phyloP scores from a whole-genome alignment of 2,888 invertebrate species.

The Phrixothrix hirtus region DNA sequence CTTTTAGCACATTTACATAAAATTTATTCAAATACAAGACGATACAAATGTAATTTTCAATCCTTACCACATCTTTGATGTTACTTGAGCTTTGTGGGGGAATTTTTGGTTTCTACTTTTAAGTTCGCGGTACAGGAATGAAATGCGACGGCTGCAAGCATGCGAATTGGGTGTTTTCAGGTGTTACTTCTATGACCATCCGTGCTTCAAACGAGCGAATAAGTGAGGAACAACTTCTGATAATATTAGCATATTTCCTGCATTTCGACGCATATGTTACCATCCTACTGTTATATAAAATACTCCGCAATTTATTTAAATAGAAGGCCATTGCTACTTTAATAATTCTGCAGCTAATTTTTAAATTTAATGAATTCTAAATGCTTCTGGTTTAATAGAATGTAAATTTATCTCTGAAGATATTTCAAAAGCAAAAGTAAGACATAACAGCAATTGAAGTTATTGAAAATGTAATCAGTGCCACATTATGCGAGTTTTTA shows the following conservation, averaged over 20 bases:
- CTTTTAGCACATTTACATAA: constrained; percentile 39
- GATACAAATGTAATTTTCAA: constrained; percentile 44
- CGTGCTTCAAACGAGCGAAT: constrained; percentile 43
- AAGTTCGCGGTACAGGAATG: constrained; percentile 25
- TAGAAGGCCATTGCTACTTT: not conserved
- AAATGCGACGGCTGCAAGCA: constrained; percentile 31
- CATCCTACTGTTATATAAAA: constrained; percentile 25
- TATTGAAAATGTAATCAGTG: constrained; percentile 8
- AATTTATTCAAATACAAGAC: constrained; percentile 40
- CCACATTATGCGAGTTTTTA: constrained; percentile 17
- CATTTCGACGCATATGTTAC: constrained; percentile 42
- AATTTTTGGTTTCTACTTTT: constrained; percentile 34
- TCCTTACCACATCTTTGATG: constrained; percentile 44
- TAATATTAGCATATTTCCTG: constrained; percentile 49
- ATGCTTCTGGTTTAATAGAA: no score
- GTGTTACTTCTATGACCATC: constrained; percentile 46
- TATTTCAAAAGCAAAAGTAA: no score
- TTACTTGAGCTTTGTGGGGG: constrained; percentile 39
- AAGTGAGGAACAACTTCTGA: constrained; percentile 47
- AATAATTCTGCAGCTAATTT: no score
- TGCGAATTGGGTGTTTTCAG: constrained; percentile 46
- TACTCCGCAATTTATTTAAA: constrained; percentile 3
- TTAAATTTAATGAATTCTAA: no score
- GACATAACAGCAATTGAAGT: constrained; percentile 4
- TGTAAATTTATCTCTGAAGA: no score